These are phyloP conservation scores for Cryptophagus acutangulus DNA, from an alignment of 2,888 invertebrate genomes.

Conservation along the genomic window DNA sequence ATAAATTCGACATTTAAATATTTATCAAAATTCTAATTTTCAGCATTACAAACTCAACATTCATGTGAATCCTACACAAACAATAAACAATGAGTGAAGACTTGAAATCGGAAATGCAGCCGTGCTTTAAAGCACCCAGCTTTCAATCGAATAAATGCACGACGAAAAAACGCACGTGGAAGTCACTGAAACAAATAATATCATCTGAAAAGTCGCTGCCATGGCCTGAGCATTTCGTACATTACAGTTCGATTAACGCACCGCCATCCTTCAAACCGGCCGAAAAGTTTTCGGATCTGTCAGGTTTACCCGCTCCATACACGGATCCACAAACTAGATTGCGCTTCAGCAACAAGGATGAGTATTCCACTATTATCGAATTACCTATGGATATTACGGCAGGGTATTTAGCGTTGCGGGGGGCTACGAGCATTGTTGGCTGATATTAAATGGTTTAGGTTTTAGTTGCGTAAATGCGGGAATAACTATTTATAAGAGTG, in stretches of 20 bases:
- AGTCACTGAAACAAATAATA: slow-evolving; percentile 83
- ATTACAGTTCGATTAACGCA: slow-evolving; percentile 84
- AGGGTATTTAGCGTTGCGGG: slow-evolving; percentile 80
- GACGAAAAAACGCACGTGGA: slow-evolving; percentile 78
- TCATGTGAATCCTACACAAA: no score
- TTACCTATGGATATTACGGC: slow-evolving; percentile 89
- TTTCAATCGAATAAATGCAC: slow-evolving; percentile 53
- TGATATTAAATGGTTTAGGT: no score
- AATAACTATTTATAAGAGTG: no score
- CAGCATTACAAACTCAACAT: no score
- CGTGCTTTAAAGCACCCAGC: slow-evolving; percentile 41
- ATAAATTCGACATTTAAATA: no score
- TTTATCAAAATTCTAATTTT: no score
- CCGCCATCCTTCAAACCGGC: slow-evolving; percentile 87
- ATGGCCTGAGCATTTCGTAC: slow-evolving; percentile 71
- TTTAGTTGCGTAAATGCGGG: no score
- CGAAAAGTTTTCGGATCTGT: slow-evolving; percentile 91
- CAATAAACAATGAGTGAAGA: no score
- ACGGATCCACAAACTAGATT: slow-evolving; percentile 88
- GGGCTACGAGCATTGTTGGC: slow-evolving; percentile 73
- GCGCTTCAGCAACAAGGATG: slow-evolving; percentile 78
- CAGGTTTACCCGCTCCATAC: slow-evolving; percentile 80
- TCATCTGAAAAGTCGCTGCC: slow-evolving; percentile 72
- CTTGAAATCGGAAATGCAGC: no score
- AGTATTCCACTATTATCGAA: slow-evolving; percentile 78